Conservation (phyloP, 2,113 vertebrate genomes). For the Mirounga angustirostris region DNA sequence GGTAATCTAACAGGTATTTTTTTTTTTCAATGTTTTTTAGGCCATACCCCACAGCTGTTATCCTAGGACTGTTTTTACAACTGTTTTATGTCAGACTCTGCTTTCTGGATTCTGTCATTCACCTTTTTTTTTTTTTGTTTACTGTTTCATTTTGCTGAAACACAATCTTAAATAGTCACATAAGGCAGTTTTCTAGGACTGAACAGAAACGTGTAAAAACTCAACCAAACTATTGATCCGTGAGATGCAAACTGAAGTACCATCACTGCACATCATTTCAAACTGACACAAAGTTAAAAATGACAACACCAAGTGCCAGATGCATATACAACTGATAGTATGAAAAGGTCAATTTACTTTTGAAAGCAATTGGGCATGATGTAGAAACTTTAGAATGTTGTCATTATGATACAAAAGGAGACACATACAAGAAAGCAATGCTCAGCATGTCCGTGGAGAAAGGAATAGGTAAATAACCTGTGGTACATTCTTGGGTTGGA, state of each 20-base stretch:
- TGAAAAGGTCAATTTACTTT: not conserved
- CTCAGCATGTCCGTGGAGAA: not conserved
- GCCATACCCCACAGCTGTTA: not conserved
- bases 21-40: not conserved
- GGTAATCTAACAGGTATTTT: not conserved
- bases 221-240: not conserved
- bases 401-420: not conserved
- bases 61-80: not conserved
- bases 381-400: not conserved
- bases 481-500: not conserved
- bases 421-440: not conserved
- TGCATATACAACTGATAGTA: too few species aligned
- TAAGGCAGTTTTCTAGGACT: not conserved
- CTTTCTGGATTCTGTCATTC: not conserved
- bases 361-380: not conserved
- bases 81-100: not conserved
- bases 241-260: not conserved
- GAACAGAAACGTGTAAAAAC: not conserved
- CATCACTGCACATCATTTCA: not conserved
- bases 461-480: not conserved
- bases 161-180: not conserved
- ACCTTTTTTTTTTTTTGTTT: not conserved
- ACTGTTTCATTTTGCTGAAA: not conserved
- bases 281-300: not conserved
- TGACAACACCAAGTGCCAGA: not conserved